Evolutionary conservation across 1,140 invertebrate genomes (phyloP).

Genomic region (Lanistes nyassanus): DNA sequence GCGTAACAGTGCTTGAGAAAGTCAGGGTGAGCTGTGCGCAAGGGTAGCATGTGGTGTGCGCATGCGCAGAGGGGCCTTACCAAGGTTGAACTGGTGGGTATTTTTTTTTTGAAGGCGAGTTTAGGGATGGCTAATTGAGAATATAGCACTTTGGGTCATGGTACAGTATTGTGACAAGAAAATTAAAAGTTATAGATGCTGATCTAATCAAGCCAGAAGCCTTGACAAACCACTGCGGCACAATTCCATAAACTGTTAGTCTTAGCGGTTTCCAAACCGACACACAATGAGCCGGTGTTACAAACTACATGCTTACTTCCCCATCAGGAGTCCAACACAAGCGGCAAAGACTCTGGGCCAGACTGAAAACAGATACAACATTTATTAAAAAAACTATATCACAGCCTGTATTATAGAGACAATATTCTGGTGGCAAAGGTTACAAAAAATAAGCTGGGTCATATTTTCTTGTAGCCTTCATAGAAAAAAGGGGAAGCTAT

Average conservation of each 20-base stretch:
- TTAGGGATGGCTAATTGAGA: too few relatives aligned
- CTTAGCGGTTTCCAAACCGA: too few relatives aligned
- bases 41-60: too few relatives aligned
- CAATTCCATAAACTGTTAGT: not conserved
- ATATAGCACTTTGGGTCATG: too few relatives aligned
- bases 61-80: too few relatives aligned
- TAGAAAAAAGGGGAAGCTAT: not conserved
- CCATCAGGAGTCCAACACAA: constrained; percentile 62
- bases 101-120: too few relatives aligned
- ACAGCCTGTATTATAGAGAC: not conserved
- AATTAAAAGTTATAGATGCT: too few relatives aligned
- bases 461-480: not conserved
- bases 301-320: constrained; percentile 41
- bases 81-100: too few relatives aligned
- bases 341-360: constrained; percentile 70
- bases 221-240: not conserved
- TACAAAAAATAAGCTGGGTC: not conserved
- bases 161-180: too few relatives aligned
- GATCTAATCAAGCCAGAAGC: too few relatives aligned
- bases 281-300: not conserved
- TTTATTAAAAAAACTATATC: not conserved
- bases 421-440: not conserved
- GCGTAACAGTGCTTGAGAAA: too few relatives aligned
- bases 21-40: too few relatives aligned
- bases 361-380: constrained; percentile 63